Evolutionary conservation across 2,888 invertebrate species (phyloP).

Genomic region (Anticlea derivata): DNA sequence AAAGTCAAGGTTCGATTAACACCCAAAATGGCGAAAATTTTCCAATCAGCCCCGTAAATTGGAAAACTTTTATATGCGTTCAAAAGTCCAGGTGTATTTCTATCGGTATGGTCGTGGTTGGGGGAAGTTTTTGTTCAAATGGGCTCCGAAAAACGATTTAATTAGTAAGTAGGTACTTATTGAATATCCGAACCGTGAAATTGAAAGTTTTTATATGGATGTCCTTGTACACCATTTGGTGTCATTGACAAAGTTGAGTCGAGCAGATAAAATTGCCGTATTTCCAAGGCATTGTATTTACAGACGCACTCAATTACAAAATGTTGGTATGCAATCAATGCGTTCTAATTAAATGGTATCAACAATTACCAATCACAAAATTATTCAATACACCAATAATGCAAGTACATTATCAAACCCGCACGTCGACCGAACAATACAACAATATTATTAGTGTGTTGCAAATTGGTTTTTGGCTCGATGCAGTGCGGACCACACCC

Average conservation of each 20-base stretch:
- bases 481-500: constrained; percentile 67
- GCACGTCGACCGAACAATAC: constrained; percentile 44
- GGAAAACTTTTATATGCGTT: constrained; percentile 83
- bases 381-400: constrained; percentile 11
- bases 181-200: constrained; percentile 32
- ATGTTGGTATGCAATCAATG: neutral
- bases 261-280: no score
- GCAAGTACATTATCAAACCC: constrained; percentile 28
- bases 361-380: constrained; percentile 5
- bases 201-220: constrained; percentile 26
- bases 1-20: constrained; percentile 79
- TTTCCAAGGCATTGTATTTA: no score
- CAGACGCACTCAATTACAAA: no score
- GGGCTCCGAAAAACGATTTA: constrained; percentile 66
- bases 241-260: no score
- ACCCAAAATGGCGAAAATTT: constrained; percentile 80
- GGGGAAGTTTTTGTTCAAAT: constrained; percentile 69
- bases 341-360: constrained; percentile 1
- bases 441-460: constrained; percentile 68
- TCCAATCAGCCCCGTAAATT: constrained; percentile 82
- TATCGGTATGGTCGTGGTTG: constrained; percentile 60
- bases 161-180: constrained; percentile 47
- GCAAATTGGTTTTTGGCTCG: constrained; percentile 81
- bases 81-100: constrained; percentile 82
- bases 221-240: no score